Base-by-base conservation (phyloP, 2,888 invertebrate species). In the Thereva unica region DNA sequence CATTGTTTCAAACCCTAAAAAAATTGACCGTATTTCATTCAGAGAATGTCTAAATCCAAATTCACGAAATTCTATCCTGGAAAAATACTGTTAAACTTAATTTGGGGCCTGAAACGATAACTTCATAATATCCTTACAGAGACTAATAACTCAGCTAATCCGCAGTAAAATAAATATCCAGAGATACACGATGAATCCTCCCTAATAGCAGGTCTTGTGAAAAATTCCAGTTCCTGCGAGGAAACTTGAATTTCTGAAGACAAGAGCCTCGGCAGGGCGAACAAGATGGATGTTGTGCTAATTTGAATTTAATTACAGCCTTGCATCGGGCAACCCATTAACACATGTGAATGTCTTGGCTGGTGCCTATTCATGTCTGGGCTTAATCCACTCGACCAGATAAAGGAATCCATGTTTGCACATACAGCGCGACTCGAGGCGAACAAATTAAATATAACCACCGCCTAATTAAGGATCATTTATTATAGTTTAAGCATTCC, bases 261-360 rank as follows among this genome's bases (percentile, higher is more conserved):
- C 40, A 44, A 67, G 55, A 47, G 23, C 45, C 56, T 54, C 50
- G 42, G 47, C 52, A 64, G 53, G 45, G 23, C 64, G 41, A 70
- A 23, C 66, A 67, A 73, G 74, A 75, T 75, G 71, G 71, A 74
- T 75, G 73, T 75, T 75, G 74, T 74, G 76, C 75, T 78, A 78
- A 78, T 78, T 77, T 75, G 77, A 78, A 77, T 78, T 78, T 78
- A 78, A 78, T 78, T 76, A 76, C 74, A 75, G 74, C 67, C 71
- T 69, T 72, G 71, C 71, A 71, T 67, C 71, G 73, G 68, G 70
- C 72, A 73, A 72, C 72, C 74, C 74, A 75, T 75, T 75, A 75
- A 74, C 75, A 75, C 74, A 74, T 73, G 74, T 67, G 68, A 70
- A 68, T 66, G 69, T 70, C 69, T 66, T 69, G 70, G 68, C 66